A percentile compares a stretch with the other conserved stretches of the same genome.
These are phyloP conservation scores for Cryptotermes secundus DNA, from an alignment of 1,140 invertebrate genomes.

Conservation along the genomic window DNA sequence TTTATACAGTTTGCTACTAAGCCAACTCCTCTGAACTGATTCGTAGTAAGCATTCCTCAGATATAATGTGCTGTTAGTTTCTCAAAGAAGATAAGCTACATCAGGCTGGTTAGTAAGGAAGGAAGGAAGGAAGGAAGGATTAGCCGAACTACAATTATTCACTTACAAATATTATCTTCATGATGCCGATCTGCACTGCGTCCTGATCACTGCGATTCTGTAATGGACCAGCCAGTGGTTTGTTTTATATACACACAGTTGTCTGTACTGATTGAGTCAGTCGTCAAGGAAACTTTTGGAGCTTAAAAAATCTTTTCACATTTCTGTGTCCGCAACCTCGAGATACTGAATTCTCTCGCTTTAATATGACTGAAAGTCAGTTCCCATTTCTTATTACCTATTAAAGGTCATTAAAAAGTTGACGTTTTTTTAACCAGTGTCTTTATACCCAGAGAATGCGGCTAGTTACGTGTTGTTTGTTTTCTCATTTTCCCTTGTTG, in stretches of 20 bases:
- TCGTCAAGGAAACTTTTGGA: background rate
- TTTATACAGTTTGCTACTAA: no score
- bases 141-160: no score
- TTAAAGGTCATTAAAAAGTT: background rate
- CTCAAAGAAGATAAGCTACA: no score
- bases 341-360: background rate
- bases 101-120: no score
- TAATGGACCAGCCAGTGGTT: background rate
- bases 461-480: background rate
- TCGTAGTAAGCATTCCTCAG: no score
- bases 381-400: background rate
- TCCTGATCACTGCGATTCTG: background rate
- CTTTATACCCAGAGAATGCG: background rate
- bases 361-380: background rate
- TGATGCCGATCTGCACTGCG: background rate
- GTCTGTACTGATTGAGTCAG: background rate
- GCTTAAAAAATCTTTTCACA: conserved; percentile 9
- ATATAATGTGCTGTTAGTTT: no score
- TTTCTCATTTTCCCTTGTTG: background rate
- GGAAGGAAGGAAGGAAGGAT: no score
- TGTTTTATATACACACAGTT: conserved; percentile 5
- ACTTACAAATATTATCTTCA: background rate
- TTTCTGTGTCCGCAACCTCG: background rate
- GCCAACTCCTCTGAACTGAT: no score
- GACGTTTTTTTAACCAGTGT: background rate